Evolutionary conservation across 2,888 invertebrate species (phyloP).

Genomic region (Muschampia plurimacula): DNA sequence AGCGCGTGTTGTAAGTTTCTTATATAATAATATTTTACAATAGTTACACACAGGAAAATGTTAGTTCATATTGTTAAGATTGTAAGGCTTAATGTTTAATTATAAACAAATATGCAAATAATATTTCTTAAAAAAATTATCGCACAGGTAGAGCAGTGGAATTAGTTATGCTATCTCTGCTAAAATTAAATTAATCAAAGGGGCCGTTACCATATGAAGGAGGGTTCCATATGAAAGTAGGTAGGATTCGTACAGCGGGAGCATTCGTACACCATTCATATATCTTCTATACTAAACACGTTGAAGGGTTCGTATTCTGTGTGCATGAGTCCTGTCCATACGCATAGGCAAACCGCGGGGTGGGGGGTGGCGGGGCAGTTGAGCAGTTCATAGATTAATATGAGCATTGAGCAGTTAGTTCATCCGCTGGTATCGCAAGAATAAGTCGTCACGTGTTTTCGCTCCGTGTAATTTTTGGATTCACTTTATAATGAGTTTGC

Average conservation of each 20-base stretch:
- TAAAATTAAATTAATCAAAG: too few species aligned
- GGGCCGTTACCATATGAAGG: too few species aligned
- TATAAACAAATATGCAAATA: too few species aligned
- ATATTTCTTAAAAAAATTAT: too few species aligned
- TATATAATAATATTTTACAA: slow-evolving; percentile 1
- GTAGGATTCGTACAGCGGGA: slow-evolving; percentile 4
- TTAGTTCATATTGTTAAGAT: background rate
- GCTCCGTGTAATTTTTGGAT: background rate
- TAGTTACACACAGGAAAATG: background rate
- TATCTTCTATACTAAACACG: background rate
- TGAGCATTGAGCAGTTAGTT: too few species aligned
- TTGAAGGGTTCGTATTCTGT: background rate
- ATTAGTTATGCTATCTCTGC: background rate
- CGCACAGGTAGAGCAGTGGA: background rate
- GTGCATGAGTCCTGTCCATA: background rate
- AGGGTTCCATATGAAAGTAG: background rate
- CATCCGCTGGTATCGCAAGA: background rate
- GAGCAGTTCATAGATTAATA: background rate
- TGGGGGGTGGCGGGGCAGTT: too few species aligned
- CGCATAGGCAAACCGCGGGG: background rate
- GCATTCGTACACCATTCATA: background rate
- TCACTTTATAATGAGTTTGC: background rate
- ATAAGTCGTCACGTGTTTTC: background rate
- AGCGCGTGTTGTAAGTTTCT: background rate
- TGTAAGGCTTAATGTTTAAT: too few species aligned